Conservation (phyloP, 2,888 invertebrate species). For the Miltochrista miniata region DNA sequence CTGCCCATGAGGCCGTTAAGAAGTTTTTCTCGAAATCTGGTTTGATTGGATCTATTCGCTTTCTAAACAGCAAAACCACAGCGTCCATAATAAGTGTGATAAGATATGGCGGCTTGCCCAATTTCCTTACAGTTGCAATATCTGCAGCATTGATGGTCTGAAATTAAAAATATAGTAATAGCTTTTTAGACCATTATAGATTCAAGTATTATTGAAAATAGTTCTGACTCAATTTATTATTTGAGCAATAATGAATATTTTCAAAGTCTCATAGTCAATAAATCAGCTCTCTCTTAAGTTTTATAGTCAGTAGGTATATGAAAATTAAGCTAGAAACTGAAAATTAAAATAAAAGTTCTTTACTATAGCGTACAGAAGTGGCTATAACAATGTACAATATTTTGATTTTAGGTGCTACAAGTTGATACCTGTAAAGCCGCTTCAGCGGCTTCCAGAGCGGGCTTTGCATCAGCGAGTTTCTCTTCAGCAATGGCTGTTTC, state of each 20-base stretch:
- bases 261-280: too few species aligned
- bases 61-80: constrained; percentile 91
- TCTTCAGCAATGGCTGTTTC: constrained; percentile 91
- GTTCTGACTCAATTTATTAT: too few species aligned
- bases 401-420: too few species aligned
- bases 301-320: too few species aligned
- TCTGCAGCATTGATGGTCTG: constrained; percentile 95
- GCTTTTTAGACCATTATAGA: too few species aligned
- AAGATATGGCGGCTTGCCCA: constrained; percentile 95
- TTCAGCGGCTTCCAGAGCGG: constrained; percentile 94
- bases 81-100: constrained; percentile 96
- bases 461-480: constrained; percentile 91
- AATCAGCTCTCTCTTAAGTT: too few species aligned
- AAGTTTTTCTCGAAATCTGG: constrained; percentile 89
- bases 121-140: constrained; percentile 93
- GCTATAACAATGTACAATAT: too few species aligned
- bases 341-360: too few species aligned
- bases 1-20: constrained; percentile 90
- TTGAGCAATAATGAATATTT: too few species aligned
- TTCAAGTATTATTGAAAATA: too few species aligned
- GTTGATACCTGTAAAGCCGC: constrained; percentile 87
- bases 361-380: too few species aligned
- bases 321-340: too few species aligned
- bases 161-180: constrained; percentile 5
- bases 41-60: constrained; percentile 87